Conservation (phyloP, 2,888 invertebrate genomes). For the Plutella xylostella region DNA sequence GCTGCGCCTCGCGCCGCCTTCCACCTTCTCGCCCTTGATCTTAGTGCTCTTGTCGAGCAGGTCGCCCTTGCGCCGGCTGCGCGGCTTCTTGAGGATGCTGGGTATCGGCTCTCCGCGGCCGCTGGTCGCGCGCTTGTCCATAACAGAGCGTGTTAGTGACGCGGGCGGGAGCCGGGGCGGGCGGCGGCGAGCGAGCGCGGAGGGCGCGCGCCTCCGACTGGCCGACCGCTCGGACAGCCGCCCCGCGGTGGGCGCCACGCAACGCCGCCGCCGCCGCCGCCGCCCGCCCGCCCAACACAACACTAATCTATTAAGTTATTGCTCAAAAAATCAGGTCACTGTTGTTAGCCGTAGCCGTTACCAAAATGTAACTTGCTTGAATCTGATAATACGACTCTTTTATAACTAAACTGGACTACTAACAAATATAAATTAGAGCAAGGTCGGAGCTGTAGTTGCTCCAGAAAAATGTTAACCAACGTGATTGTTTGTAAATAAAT, state of each 20-base stretch:
- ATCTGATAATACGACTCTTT: too few species aligned
- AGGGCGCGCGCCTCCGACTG: constrained; percentile 63
- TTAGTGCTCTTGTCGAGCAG: constrained; percentile 57
- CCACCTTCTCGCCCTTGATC: constrained; percentile 56
- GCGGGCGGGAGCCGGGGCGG: constrained; percentile 26
- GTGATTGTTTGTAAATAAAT: too few species aligned
- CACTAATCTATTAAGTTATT: constrained; percentile 45
- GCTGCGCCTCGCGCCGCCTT: constrained; percentile 34
- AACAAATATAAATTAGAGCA: too few species aligned
- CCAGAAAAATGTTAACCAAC: too few species aligned
- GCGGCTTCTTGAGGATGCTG: constrained; percentile 60
- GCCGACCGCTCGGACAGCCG: constrained; percentile 24
- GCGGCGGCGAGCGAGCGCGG: constrained; percentile 51
- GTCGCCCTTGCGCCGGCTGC: constrained; percentile 44
- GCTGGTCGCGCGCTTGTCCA: constrained; percentile 55
- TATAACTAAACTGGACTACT: too few species aligned
- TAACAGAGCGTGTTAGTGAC: constrained; percentile 31
- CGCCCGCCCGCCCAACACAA: constrained; percentile 25
- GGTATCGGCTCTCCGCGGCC: constrained; percentile 58
- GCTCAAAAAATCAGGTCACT: constrained; percentile 53
- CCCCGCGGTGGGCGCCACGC: constrained; percentile 27
- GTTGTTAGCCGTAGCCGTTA: constrained; percentile 1
- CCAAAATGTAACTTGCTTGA: neutral
- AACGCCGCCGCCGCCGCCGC: constrained; percentile 4
- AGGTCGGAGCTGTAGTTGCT: too few species aligned